These are phyloP conservation scores for Argentina silus DNA, from an alignment of 2,797 vertebrate species.

Conservation along the genomic window DNA sequence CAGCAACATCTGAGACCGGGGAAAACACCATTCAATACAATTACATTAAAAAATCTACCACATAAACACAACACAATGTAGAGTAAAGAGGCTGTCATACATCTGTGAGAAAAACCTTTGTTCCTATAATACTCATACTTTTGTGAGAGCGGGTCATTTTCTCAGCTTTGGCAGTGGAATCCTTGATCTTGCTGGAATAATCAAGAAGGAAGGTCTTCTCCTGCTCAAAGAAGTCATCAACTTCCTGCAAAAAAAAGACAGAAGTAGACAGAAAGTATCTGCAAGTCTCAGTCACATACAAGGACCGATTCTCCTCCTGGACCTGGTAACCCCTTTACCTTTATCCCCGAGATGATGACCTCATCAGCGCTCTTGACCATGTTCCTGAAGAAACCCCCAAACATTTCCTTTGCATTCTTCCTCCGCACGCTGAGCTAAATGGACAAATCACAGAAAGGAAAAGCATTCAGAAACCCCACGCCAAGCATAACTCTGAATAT, in stretches of 20 bases:
- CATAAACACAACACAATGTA: no score
- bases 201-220: slow-evolving; percentile 96
- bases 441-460: slow-evolving; percentile 5
- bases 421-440: slow-evolving; percentile 91
- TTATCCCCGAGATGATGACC: slow-evolving; percentile 94
- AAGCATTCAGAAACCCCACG: neutral
- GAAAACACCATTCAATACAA: slow-evolving; percentile 45
- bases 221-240: slow-evolving; percentile 98
- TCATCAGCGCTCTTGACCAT: slow-evolving; percentile 96
- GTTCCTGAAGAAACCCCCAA: slow-evolving; percentile 96
- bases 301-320: neutral
- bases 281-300: neutral
- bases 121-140: slow-evolving; percentile 76
- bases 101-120: neutral
- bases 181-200: slow-evolving; percentile 95
- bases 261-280: slow-evolving; percentile 9
- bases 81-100: neutral
- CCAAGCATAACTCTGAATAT: no score
- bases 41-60: no score
- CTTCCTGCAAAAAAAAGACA: slow-evolving; percentile 81
- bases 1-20: slow-evolving; percentile 86
- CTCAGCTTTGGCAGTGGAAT: slow-evolving; percentile 93
- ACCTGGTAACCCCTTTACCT: slow-evolving; percentile 80
- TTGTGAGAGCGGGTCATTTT: slow-evolving; percentile 97
- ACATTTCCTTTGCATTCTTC: slow-evolving; percentile 98